These are phyloP conservation scores for Corynorhinus townsendii DNA, from an alignment of 2,113 vertebrate genomes.

Conservation along the genomic window DNA sequence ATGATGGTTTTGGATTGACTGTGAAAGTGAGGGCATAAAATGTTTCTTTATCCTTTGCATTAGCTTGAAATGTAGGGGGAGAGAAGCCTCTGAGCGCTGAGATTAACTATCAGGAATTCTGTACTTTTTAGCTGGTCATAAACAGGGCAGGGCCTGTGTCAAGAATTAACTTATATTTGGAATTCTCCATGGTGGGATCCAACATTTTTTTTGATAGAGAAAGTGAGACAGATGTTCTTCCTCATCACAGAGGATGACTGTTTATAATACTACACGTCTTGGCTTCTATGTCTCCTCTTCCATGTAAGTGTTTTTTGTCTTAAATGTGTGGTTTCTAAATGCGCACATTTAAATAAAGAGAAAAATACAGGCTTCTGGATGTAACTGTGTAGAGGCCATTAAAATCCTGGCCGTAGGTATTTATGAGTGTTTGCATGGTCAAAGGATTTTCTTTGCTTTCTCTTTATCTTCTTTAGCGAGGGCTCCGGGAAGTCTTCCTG, in stretches of 20 bases:
- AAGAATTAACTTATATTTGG: constrained; percentile 46
- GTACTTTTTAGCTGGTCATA: constrained; percentile 45
- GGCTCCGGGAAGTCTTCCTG: neutral
- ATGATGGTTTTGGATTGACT: neutral
- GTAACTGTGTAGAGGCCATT: neutral
- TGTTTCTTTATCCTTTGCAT: neutral
- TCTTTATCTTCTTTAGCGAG: neutral
- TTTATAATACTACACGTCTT: neutral
- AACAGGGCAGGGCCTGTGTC: neutral
- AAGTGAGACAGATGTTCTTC: constrained; percentile 22
- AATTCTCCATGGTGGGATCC: neutral
- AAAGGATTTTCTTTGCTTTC: neutral
- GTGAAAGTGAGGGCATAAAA: neutral
- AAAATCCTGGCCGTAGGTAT: neutral
- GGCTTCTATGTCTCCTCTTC: neutral
- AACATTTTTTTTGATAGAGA: neutral
- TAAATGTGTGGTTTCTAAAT: neutral
- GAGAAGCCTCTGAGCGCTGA: neutral
- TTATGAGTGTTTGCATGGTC: neutral
- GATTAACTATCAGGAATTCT: constrained; percentile 17
- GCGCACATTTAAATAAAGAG: neutral
- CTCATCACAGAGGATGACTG: constrained; percentile 15
- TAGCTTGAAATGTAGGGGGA: neutral
- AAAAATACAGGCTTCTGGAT: neutral
- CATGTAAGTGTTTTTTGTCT: neutral